Conservation (phyloP, 2,888 invertebrate species). For the Siphonodentalium dalli region DNA sequence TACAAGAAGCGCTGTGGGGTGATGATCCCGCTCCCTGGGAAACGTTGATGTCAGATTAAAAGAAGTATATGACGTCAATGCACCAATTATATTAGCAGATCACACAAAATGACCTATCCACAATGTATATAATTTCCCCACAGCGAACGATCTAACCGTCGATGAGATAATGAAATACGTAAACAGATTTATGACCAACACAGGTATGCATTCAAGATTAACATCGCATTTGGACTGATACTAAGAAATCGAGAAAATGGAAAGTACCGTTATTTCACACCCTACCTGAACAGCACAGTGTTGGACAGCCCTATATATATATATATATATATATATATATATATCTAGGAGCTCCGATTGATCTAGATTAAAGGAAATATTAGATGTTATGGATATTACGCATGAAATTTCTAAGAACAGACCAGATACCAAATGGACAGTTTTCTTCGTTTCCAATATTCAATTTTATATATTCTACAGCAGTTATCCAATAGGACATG, state of each 20-base stretch:
- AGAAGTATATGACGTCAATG: no score
- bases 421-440: constrained; percentile 31
- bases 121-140: no score
- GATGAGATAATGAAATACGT: no score
- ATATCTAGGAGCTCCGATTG: constrained; percentile 22
- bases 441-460: constrained; percentile 28
- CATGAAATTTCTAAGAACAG: constrained; percentile 21
- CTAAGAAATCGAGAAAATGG: constrained; percentile 20
- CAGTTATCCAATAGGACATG: no score
- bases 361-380: constrained; percentile 3
- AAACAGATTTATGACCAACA: constrained; percentile 5
- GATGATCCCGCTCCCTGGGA: no score
- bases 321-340: no score
- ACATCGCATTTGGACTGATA: constrained; percentile 17
- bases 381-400: constrained; percentile 15
- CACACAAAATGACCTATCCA: no score
- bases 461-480: no score
- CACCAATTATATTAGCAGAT: no score
- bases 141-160: no score
- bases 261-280: constrained; percentile 28
- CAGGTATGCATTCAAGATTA: constrained; percentile 22
- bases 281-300: constrained; percentile 19
- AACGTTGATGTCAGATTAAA: no score
- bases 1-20: no score
- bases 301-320: constrained; percentile 23